Evolutionary conservation across 2,113 vertebrate genomes (phyloP), one percentile per base, ranked within the genome.

Genomic region (Aramus guarauna): DNA sequence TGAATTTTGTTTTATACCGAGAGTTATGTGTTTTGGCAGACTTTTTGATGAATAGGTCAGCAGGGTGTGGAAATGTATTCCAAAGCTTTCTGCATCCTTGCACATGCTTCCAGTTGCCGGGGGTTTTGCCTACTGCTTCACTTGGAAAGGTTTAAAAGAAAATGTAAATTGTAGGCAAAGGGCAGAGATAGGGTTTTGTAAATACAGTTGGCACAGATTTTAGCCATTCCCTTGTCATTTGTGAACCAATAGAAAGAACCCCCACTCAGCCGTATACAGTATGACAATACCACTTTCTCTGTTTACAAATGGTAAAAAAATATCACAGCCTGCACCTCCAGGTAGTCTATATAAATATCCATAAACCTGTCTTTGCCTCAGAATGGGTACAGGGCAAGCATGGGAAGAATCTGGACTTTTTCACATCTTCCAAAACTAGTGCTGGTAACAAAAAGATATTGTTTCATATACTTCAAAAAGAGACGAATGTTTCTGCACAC

Each of bases 31-130:
- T 66, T 78, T 92, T 93, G 90, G 90, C 94, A 88, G 60, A 85
- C 91, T 87, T 96, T 93, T 88, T 73, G 78, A 88, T 92, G 96
- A 96, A 93, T 88, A 94, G 95, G 87, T 95, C 97, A 96, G 95
- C 93, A 97, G 97, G 93, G 94, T 97, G 84, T 95, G 96, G 90
- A 97, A 97, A 95, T 62, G 76, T 83, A 76, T 94, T 95, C 81
- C 94, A 94, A 96, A 91, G 88, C 80, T 94, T 97, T 96, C 90
- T 94, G 90, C 80, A 75, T 97, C 97, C 94, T 97, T 97, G 90
- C 91, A 97, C 92, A 94, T 90, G 90, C 75, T 96, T 96, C 88
- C 69, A 75, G 93, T 92, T 96, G 89, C 77, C 2, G 29, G 74
- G 71, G 88, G 22, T 41, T 87, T 91, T 84, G 68, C 79, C 77